phyloP scores from a whole-genome alignment of 2,888 invertebrate species.

The Drosophila hamatofila region DNA sequence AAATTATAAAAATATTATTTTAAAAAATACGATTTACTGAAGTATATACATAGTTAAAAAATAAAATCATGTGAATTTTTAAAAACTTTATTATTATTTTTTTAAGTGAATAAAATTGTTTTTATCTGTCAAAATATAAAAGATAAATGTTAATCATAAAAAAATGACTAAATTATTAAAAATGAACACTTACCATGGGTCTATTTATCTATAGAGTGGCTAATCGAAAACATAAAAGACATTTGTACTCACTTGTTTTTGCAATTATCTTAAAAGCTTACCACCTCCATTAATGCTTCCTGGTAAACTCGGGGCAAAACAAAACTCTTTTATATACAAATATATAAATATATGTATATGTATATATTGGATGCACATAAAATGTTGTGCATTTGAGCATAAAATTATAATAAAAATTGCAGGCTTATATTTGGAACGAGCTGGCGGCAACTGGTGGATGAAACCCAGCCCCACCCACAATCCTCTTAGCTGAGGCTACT shows the following conservation, averaged over 20 bases:
- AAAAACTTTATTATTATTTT: too few species aligned
- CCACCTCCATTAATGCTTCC: conserved; percentile 55
- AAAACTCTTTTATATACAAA: conserved; percentile 35
- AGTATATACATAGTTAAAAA: too few species aligned
- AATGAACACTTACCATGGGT: too few species aligned
- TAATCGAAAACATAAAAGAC: conserved; percentile 12
- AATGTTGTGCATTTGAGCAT: conserved; percentile 68
- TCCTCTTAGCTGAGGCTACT: conserved; percentile 6
- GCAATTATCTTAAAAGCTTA: conserved; percentile 75
- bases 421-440: conserved; percentile 43
- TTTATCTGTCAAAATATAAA: too few species aligned
- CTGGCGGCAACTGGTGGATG: neutral
- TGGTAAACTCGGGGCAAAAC: conserved; percentile 42
- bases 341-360: conserved; percentile 16
- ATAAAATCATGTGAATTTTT: too few species aligned
- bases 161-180: too few species aligned
- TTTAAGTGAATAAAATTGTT: too few species aligned
- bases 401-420: conserved; percentile 75
- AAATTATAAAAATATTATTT: too few species aligned
- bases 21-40: too few species aligned
- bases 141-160: too few species aligned
- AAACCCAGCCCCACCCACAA: neutral
- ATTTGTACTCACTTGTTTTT: conserved; percentile 28
- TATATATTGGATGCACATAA: conserved; percentile 35
- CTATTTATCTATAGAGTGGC: conserved; percentile 1